Percentiles rank a stretch among this genome's conserved stretches.
These are phyloP conservation scores for Pseudopleuronectes americanus DNA, from an alignment of 2,797 vertebrate genomes.

Conservation along the genomic window DNA sequence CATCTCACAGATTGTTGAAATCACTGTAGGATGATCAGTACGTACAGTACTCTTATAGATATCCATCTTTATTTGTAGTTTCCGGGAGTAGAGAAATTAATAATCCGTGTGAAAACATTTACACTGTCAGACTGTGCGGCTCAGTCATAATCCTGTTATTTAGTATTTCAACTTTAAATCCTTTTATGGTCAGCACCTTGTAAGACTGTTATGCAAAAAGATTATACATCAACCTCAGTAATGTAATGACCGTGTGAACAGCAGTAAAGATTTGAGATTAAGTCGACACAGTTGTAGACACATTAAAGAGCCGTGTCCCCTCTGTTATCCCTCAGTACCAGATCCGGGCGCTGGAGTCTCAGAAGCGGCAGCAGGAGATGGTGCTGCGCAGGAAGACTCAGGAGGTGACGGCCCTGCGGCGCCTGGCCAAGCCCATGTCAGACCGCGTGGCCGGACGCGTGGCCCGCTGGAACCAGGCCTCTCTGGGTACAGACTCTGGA, in stretches of 20 bases:
- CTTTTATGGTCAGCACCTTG: slow-evolving; percentile 24
- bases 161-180: slow-evolving; percentile 15
- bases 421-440: slow-evolving; percentile 94
- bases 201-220: slow-evolving; percentile 1
- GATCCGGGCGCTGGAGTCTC: slow-evolving; percentile 94
- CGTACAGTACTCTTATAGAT: not conserved
- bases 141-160: slow-evolving; percentile 49
- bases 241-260: not conserved
- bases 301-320: not conserved
- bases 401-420: slow-evolving; percentile 93
- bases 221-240: not conserved
- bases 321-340: slow-evolving; percentile 86
- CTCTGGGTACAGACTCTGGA: slow-evolving; percentile 84
- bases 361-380: slow-evolving; percentile 96
- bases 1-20: slow-evolving; percentile 4
- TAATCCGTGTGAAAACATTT: slow-evolving; percentile 26
- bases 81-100: slow-evolving; percentile 13
- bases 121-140: not conserved
- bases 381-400: slow-evolving; percentile 95
- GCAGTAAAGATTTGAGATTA: not conserved
- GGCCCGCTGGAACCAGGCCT: slow-evolving; percentile 78
- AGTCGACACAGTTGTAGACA: not conserved
- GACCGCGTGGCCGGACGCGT: slow-evolving; percentile 89
- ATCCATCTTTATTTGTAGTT: slow-evolving; percentile 15
- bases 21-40: slow-evolving; percentile 2